phyloP scores from a whole-genome alignment of 2,888 invertebrate genomes.

The Dioctria linearis region DNA sequence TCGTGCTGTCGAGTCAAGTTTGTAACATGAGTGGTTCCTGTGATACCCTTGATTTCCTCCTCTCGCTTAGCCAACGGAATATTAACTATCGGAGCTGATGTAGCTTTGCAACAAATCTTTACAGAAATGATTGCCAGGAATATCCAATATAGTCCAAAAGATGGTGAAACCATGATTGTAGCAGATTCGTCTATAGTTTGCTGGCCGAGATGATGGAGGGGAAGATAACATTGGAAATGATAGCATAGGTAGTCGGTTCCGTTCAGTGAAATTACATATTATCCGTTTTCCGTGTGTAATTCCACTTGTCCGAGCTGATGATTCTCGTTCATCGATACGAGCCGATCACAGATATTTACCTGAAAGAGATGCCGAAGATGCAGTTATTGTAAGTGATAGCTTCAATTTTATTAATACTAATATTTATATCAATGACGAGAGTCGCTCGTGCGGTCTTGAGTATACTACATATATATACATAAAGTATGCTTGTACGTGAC shows the following conservation, averaged over 20 bases:
- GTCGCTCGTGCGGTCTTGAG: no score
- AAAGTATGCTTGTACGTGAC: background rate
- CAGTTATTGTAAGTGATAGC: conserved; percentile 6
- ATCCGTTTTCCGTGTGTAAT: conserved; percentile 31
- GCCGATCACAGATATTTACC: conserved; percentile 14
- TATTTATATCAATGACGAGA: no score
- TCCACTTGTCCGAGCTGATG: background rate
- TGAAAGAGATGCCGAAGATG: conserved; percentile 8
- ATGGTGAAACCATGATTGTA: conserved; percentile 6
- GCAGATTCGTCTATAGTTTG: conserved; percentile 1
- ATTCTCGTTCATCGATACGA: conserved; percentile 24
- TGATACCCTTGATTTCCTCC: conserved; percentile 35
- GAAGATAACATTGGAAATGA: conserved; percentile 35
- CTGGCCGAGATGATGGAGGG: background rate
- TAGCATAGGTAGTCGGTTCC: background rate
- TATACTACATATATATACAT: no score
- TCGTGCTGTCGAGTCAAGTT: conserved; percentile 71
- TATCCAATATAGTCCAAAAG: conserved; percentile 22
- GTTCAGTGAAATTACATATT: conserved; percentile 38
- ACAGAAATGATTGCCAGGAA: conserved; percentile 24
- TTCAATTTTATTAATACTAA: background rate
- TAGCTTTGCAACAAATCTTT: conserved; percentile 30
- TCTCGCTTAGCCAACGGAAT: conserved; percentile 35
- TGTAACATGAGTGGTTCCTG: conserved; percentile 62
- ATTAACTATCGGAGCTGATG: conserved; percentile 30